Evolutionary conservation across 2,797 vertebrate genomes (phyloP).

Genomic region (Discoglossus pictus): DNA sequence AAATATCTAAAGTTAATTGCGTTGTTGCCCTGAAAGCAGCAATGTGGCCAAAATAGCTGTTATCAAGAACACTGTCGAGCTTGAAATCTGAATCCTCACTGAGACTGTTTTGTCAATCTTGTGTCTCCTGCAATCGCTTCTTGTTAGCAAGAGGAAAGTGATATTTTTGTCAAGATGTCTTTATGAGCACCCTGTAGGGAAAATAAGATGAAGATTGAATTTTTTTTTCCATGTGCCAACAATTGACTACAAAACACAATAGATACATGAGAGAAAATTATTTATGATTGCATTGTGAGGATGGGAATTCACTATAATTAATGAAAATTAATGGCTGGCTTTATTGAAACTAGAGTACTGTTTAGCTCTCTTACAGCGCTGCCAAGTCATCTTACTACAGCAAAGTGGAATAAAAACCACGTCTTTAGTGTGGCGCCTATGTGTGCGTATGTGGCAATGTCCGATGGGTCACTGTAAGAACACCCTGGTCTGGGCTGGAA

Average conservation of each 20-base stretch:
- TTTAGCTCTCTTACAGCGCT: too few species aligned
- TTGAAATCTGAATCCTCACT: too few species aligned
- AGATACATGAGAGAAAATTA: constrained; percentile 8
- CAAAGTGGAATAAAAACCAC: neutral
- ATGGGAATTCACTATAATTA: constrained; percentile 29
- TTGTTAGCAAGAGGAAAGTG: neutral
- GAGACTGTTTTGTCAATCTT: too few species aligned
- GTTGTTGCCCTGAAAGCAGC: too few species aligned
- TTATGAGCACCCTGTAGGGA: neutral
- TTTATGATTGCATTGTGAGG: constrained; percentile 23
- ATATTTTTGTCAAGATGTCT: neutral
- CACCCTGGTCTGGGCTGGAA: too few species aligned
- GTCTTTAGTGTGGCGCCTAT: constrained; percentile 7
- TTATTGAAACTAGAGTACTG: neutral
- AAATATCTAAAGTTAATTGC: too few species aligned
- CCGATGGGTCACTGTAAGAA: too few species aligned
- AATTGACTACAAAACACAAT: constrained; percentile 26
- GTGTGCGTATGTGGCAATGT: too few species aligned
- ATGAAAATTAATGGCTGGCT: constrained; percentile 24
- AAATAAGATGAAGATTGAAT: constrained; percentile 5
- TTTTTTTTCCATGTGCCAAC: neutral
- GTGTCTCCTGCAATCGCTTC: too few species aligned
- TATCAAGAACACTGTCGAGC: too few species aligned
- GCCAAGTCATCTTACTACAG: too few species aligned
- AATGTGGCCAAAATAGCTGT: too few species aligned